phyloP scores from a whole-genome alignment of 2,113 vertebrate species.

The Rhabdornis inornatus region DNA sequence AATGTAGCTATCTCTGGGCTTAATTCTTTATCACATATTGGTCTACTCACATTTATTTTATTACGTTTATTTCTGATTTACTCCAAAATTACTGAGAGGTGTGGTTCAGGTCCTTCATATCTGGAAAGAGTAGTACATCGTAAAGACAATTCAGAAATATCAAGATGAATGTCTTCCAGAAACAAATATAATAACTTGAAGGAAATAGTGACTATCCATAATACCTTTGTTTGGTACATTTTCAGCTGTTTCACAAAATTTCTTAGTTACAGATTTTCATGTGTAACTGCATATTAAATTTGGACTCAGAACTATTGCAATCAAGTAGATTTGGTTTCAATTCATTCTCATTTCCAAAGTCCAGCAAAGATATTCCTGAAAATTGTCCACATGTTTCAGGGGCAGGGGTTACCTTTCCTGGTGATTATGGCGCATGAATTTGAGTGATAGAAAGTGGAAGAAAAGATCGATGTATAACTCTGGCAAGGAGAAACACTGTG shows the following conservation, averaged over 20 bases:
- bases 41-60: neutral
- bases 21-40: neutral
- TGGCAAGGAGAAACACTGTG: neutral
- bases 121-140: neutral
- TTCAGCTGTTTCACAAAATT: neutral
- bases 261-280: neutral
- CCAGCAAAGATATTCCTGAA: neutral
- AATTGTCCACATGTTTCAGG: neutral
- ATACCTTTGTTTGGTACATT: neutral
- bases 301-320: neutral
- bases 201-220: neutral
- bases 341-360: neutral
- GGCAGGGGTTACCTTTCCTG: neutral
- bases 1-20: neutral
- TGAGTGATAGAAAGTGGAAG: neutral
- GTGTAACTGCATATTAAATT: neutral
- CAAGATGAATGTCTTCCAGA: neutral
- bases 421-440: neutral
- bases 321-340: neutral
- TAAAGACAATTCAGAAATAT: neutral
- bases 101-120: neutral
- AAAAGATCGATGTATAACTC: neutral
- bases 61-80: neutral
- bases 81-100: neutral
- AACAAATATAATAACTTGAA: neutral